phyloP scores from a whole-genome alignment of 2,113 vertebrate species.

The Atractosteus spatula region DNA sequence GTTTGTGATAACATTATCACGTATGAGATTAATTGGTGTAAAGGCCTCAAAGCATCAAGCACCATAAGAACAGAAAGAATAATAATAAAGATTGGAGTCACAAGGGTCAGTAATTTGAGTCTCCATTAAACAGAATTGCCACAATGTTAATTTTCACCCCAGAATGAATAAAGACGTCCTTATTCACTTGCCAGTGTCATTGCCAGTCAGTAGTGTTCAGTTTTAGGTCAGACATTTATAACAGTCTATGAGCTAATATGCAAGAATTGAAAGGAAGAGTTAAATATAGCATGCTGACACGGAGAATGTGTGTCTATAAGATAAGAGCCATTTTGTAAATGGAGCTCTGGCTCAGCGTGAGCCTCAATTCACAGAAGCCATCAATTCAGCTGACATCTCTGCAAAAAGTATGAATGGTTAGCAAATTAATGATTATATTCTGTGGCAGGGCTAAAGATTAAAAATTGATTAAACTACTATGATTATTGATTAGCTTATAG shows the following conservation, averaged over 20 bases:
- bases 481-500: slow-evolving; percentile 38
- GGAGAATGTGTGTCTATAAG: slow-evolving; percentile 33
- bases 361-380: slow-evolving; percentile 43
- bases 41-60: not conserved
- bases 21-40: not conserved
- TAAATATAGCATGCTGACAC: slow-evolving; percentile 42
- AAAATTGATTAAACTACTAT: slow-evolving; percentile 38
- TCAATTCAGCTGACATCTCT: slow-evolving; percentile 41
- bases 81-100: not conserved
- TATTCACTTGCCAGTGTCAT: slow-evolving; percentile 34
- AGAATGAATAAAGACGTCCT: slow-evolving; percentile 13
- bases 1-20: too few species aligned
- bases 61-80: not conserved
- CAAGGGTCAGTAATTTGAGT: not conserved
- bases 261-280: slow-evolving; percentile 46
- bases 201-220: slow-evolving; percentile 34
- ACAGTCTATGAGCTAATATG: slow-evolving; percentile 41
- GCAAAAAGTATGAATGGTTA: slow-evolving; percentile 34
- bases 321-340: slow-evolving; percentile 52
- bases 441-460: slow-evolving; percentile 29
- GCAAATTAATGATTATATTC: slow-evolving; percentile 37
- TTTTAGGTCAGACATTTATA: slow-evolving; percentile 38
- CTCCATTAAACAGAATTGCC: slow-evolving; percentile 15
- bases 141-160: not conserved
- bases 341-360: slow-evolving; percentile 26